Evolutionary conservation across 2,888 invertebrate species (phyloP).

Genomic region (Dasypogon diadema): DNA sequence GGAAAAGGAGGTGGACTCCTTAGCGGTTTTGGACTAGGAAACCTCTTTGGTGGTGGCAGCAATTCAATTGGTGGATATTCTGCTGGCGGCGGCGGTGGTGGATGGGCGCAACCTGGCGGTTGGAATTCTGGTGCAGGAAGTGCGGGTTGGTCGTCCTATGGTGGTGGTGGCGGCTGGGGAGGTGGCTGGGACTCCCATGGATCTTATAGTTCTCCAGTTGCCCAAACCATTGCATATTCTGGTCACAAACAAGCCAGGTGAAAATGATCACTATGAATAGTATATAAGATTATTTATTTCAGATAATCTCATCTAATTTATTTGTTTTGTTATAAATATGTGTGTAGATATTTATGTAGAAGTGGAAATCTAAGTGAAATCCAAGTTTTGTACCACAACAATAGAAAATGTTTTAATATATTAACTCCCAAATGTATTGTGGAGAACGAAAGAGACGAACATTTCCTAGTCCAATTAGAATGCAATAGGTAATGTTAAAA

Average conservation of each 20-base stretch:
- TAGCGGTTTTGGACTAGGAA: constrained; percentile 55
- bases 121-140: constrained; percentile 59
- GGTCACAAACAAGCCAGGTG: constrained; percentile 68
- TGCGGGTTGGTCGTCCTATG: constrained; percentile 56
- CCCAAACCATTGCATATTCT: constrained; percentile 70
- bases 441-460: constrained; percentile 4
- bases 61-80: constrained; percentile 62
- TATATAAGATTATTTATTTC: constrained; percentile 24
- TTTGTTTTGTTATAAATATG: constrained; percentile 10
- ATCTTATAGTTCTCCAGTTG: constrained; percentile 70
- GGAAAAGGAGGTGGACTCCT: constrained; percentile 60
- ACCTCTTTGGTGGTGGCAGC: constrained; percentile 59
- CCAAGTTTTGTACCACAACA: background rate
- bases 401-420: background rate
- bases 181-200: constrained; percentile 69
- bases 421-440: background rate
- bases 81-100: constrained; percentile 61
- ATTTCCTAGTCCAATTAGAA: constrained; percentile 40
- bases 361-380: constrained; percentile 15
- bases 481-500: constrained; percentile 39
- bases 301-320: constrained; percentile 42
- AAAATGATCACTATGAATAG: background rate
- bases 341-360: background rate
- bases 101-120: constrained; percentile 26
- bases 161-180: constrained; percentile 58